These are phyloP conservation scores for Hydraecia micacea DNA, from an alignment of 2,888 invertebrate species.

Conservation along the genomic window DNA sequence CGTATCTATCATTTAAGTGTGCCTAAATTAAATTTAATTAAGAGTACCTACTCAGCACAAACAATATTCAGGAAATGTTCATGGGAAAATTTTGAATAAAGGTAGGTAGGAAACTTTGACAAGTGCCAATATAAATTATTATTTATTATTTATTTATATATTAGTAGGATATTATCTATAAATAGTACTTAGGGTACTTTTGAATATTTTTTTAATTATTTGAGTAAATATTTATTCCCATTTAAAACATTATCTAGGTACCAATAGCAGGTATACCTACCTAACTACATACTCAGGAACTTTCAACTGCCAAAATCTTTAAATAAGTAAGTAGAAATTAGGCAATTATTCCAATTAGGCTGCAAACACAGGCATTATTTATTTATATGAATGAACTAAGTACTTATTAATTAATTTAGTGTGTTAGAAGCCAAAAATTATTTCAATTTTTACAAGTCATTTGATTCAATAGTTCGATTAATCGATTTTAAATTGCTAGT, in stretches of 20 bases:
- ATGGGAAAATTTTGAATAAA: constrained; percentile 8
- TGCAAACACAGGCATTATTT: background rate
- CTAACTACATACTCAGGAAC: background rate
- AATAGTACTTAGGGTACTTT: background rate
- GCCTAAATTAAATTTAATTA: too few relatives aligned
- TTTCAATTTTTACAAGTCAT: background rate
- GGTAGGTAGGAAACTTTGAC: background rate
- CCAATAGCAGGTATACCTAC: background rate
- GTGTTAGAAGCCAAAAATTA: background rate
- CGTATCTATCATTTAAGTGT: too few relatives aligned
- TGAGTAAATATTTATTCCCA: background rate
- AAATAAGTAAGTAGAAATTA: background rate
- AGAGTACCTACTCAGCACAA: background rate
- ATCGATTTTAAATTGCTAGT: constrained; percentile 6
- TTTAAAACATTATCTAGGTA: background rate
- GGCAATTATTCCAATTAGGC: background rate
- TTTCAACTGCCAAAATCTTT: background rate
- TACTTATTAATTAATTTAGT: background rate
- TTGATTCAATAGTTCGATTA: constrained; percentile 2
- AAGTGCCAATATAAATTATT: too few relatives aligned
- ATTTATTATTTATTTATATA: too few relatives aligned
- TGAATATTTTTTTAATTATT: background rate
- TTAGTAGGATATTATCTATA: background rate
- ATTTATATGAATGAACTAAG: background rate
- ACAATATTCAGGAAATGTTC: constrained; percentile 18